Percentiles rank a stretch among this genome's conserved stretches.
Evolutionary conservation across 2,113 vertebrate genomes (phyloP).

Genomic region (Clinocottus analis): DNA sequence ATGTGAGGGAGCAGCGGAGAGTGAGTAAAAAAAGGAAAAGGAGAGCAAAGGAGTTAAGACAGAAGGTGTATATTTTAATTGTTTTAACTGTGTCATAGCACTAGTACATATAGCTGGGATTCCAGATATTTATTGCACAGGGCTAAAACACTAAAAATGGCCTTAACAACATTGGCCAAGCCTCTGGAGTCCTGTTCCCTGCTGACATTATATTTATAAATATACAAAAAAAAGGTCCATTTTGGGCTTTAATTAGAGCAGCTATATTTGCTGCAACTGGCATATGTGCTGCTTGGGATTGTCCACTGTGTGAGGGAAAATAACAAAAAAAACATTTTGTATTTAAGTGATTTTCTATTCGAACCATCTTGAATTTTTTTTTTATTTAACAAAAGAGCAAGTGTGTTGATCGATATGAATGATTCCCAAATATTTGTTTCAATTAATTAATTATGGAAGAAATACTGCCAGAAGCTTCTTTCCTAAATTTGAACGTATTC

Average conservation of each 20-base stretch:
- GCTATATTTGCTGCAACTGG: not conserved
- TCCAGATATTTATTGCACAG: not conserved
- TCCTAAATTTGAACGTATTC: constrained; percentile 10
- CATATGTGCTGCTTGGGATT: not conserved
- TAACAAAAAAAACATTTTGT: too few relatives aligned
- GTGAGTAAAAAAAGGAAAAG: not conserved
- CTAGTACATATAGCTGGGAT: not conserved
- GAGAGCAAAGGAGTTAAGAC: not conserved
- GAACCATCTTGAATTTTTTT: too few relatives aligned
- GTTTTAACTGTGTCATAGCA: not conserved
- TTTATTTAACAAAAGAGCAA: not conserved
- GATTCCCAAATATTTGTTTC: not conserved
- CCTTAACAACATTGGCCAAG: not conserved
- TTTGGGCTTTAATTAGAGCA: not conserved
- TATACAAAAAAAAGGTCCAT: not conserved
- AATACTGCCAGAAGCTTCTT: not conserved
- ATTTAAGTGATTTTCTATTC: too few relatives aligned
- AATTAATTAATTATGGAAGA: not conserved
- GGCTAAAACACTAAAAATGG: not conserved
- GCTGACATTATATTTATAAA: not conserved
- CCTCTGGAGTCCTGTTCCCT: not conserved
- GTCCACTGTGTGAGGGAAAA: not conserved
- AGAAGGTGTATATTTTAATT: constrained; percentile 9
- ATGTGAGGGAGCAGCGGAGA: constrained; percentile 37
- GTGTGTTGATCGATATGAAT: constrained; percentile 8